Conservation (phyloP, 92 coral and sea anemone species). For the Montipora capitata region DNA sequence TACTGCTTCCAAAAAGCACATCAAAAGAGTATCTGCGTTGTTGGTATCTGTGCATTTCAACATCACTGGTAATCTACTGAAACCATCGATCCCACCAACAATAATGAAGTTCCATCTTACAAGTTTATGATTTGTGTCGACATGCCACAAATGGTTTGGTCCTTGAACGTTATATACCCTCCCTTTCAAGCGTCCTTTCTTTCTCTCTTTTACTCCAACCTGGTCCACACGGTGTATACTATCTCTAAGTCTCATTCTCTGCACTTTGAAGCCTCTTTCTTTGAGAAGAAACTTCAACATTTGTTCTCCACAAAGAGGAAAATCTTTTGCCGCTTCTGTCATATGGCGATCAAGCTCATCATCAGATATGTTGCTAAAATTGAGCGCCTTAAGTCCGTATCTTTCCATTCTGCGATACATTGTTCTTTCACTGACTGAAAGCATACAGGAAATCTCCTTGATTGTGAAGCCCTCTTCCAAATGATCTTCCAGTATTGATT, state of each 20-base stretch:
- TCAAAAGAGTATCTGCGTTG: conserved; percentile 63
- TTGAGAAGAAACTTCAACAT: conserved; percentile 60
- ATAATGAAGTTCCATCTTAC: conserved; percentile 61
- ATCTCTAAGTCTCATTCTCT: conserved; percentile 82
- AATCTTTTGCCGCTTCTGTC: conserved; percentile 52
- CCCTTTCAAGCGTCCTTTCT: conserved; percentile 54
- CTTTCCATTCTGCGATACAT: conserved; percentile 73
- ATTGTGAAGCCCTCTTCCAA: conserved; percentile 75
- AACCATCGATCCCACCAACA: conserved; percentile 64
- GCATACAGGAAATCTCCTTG: conserved; percentile 57
- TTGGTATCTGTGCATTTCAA: conserved; percentile 58
- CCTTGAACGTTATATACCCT: conserved; percentile 67
- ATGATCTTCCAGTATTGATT: conserved; percentile 57
- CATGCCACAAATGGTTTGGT: conserved; percentile 71
- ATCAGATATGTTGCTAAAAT: conserved; percentile 71
- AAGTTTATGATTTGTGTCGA: conserved; percentile 66
- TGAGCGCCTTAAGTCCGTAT: conserved; percentile 64
- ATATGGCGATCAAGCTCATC: conserved; percentile 69
- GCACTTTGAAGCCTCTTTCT: conserved; percentile 67
- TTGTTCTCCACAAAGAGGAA: conserved; percentile 79
- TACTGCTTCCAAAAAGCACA: conserved; percentile 37
- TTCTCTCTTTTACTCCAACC: conserved; percentile 55
- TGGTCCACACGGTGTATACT: conserved; percentile 81
- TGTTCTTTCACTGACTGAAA: conserved; percentile 77
- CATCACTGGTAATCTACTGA: conserved; percentile 58